A percentile compares a stretch with the other conserved stretches of the same genome.
These are phyloP conservation scores for Rutilus rutilus DNA, from an alignment of 2,113 vertebrate genomes.

Conservation along the genomic window DNA sequence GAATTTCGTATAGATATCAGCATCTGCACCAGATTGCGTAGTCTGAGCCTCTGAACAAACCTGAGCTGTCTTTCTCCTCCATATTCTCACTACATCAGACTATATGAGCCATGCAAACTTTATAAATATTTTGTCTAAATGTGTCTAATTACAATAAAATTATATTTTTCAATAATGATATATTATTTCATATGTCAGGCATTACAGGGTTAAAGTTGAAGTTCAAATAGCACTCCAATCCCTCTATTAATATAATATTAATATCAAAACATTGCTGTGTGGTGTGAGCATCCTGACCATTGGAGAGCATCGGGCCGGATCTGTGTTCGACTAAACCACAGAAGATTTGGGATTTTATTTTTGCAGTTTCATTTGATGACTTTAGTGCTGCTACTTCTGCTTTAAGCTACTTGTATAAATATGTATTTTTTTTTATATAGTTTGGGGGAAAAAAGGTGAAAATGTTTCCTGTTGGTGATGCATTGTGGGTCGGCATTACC, in stretches of 20 bases:
- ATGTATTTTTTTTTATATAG: background rate
- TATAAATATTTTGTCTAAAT: no score
- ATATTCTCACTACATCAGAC: background rate
- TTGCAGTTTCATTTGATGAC: background rate
- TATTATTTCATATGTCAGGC: no score
- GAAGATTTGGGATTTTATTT: background rate
- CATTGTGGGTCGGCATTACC: conserved; percentile 75
- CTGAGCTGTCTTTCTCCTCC: background rate
- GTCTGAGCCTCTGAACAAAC: background rate
- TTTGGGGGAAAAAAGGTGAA: background rate
- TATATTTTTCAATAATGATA: no score
- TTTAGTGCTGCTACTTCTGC: background rate
- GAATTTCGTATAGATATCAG: background rate
- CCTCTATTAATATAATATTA: no score
- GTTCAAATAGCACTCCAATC: no score
- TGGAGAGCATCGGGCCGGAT: background rate
- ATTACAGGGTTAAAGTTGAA: no score
- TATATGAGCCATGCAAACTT: background rate
- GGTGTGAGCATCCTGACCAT: background rate
- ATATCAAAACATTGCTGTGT: no score
- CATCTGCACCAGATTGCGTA: background rate
- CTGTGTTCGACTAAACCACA: background rate
- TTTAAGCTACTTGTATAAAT: background rate
- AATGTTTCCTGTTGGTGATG: background rate
- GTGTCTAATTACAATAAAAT: no score